phyloP scores from a whole-genome alignment of 2,797 vertebrate species.

The Antrozous pallidus region DNA sequence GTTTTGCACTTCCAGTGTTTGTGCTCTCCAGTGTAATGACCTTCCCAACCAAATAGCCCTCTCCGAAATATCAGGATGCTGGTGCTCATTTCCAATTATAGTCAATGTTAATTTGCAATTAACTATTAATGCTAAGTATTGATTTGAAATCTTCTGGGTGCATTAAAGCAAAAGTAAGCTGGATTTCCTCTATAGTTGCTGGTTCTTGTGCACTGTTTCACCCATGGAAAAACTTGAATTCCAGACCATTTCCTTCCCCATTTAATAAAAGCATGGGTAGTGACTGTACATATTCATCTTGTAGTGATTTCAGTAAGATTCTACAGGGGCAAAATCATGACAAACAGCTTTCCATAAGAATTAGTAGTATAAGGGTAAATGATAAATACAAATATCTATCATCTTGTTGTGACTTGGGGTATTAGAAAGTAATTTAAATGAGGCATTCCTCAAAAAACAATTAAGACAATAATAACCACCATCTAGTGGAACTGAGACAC shows the following conservation, averaged over 20 bases:
- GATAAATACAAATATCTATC: not conserved
- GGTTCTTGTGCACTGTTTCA: not conserved
- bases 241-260: not conserved
- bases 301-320: not conserved
- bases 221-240: not conserved
- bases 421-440: constrained; percentile 23
- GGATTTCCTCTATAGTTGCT: constrained; percentile 49
- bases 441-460: not conserved
- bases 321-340: not conserved
- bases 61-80: constrained; percentile 54
- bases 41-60: constrained; percentile 21
- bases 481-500: not conserved
- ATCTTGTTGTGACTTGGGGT: not conserved
- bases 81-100: constrained; percentile 46
- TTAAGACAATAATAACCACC: constrained; percentile 5
- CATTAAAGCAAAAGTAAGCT: constrained; percentile 47
- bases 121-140: constrained; percentile 70
- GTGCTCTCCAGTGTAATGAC: not conserved
- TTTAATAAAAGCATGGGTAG: not conserved
- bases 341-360: not conserved
- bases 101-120: constrained; percentile 65
- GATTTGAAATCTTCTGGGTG: constrained; percentile 66
- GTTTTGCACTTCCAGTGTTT: constrained; percentile 56
- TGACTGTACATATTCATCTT: not conserved
- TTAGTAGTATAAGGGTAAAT: not conserved